phyloP scores from a whole-genome alignment of 2,888 invertebrate species.

The Philhelius pedissequus region DNA sequence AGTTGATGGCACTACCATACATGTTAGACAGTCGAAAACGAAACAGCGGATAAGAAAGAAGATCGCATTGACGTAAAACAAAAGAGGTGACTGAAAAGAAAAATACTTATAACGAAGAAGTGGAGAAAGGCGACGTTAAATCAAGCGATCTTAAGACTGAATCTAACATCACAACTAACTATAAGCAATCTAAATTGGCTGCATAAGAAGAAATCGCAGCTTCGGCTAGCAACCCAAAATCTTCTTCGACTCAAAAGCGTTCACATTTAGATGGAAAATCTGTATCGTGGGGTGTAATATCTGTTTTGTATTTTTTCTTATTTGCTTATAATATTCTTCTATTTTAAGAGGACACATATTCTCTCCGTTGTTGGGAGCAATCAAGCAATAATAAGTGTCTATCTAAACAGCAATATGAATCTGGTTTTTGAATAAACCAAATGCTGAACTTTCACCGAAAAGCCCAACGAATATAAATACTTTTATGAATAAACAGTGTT shows the following conservation, averaged over 20 bases:
- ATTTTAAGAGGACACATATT: slow-evolving; percentile 75
- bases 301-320: background rate
- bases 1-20: slow-evolving; percentile 71
- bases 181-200: slow-evolving; percentile 30
- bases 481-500: slow-evolving; percentile 48
- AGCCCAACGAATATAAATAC: slow-evolving; percentile 26
- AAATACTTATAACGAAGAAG: background rate
- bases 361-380: slow-evolving; percentile 77
- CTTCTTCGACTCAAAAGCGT: too few relatives aligned
- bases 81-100: slow-evolving; percentile 68
- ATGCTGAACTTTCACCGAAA: slow-evolving; percentile 71
- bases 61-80: slow-evolving; percentile 35
- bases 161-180: slow-evolving; percentile 25
- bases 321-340: background rate
- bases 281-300: slow-evolving; percentile 70
- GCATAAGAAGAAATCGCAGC: slow-evolving; percentile 29
- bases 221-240: slow-evolving; percentile 27
- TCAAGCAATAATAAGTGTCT: slow-evolving; percentile 76
- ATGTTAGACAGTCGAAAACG: slow-evolving; percentile 71
- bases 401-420: slow-evolving; percentile 75
- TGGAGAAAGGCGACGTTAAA: slow-evolving; percentile 67
- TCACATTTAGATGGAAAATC: too few relatives aligned
- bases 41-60: slow-evolving; percentile 61
- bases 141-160: slow-evolving; percentile 44
- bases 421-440: slow-evolving; percentile 76